Percentiles rank a stretch among this genome's conserved stretches.
Conservation (phyloP, 2,113 vertebrate species). For the Mola mola region DNA sequence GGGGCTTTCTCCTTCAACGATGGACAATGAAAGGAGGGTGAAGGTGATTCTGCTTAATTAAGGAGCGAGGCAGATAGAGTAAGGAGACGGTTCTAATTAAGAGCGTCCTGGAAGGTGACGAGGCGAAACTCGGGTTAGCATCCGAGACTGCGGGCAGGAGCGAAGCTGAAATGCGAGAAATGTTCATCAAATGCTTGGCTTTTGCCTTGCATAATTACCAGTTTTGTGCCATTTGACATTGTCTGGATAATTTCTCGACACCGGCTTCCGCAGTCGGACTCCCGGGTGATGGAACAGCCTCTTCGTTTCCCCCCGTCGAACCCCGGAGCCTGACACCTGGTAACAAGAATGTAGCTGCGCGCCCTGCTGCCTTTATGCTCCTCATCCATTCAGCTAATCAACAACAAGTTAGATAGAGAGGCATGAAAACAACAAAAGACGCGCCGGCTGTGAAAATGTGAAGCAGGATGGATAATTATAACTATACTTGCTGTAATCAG, state of each 20-base stretch:
- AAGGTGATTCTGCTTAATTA: slow-evolving; percentile 89
- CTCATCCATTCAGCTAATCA: slow-evolving; percentile 62
- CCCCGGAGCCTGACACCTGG: slow-evolving; percentile 56
- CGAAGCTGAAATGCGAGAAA: slow-evolving; percentile 74
- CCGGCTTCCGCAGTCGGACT: slow-evolving; percentile 52
- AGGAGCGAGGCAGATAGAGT: slow-evolving; percentile 66
- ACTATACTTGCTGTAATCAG: slow-evolving; percentile 32
- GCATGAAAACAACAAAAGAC: slow-evolving; percentile 27
- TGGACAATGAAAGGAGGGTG: slow-evolving; percentile 80
- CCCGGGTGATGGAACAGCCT: slow-evolving; percentile 77
- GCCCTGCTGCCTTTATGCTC: slow-evolving; percentile 55
- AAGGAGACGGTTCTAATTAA: slow-evolving; percentile 82
- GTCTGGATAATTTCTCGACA: slow-evolving; percentile 61
- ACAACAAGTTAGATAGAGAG: slow-evolving; percentile 48
- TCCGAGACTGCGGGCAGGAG: slow-evolving; percentile 41
- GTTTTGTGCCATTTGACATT: slow-evolving; percentile 69
- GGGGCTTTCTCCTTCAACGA: slow-evolving; percentile 76
- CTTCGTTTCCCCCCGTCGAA: slow-evolving; percentile 42
- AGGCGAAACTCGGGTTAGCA: slow-evolving; percentile 44
- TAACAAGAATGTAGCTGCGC: slow-evolving; percentile 65
- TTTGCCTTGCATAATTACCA: slow-evolving; percentile 73
- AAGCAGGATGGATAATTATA: slow-evolving; percentile 47
- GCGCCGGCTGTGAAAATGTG: slow-evolving; percentile 7
- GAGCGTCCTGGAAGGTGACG: slow-evolving; percentile 62
- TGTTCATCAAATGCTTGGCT: slow-evolving; percentile 80